Percentiles rank a stretch among this genome's conserved stretches.
Evolutionary conservation across 1,140 invertebrate genomes (phyloP).

Genomic region (Rhyacophila brunnea): DNA sequence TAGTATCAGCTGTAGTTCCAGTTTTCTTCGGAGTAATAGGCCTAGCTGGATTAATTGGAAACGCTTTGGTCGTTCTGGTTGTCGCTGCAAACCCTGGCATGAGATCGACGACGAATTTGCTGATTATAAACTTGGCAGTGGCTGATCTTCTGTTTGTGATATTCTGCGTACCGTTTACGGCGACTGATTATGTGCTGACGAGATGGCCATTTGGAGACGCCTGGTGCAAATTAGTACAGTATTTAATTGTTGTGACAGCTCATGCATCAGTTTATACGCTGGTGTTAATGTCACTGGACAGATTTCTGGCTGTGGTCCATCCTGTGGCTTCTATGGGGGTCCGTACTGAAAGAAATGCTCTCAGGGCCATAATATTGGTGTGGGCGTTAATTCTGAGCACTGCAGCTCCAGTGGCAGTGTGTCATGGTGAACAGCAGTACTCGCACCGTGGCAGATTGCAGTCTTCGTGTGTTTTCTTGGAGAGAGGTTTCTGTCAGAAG

Average conservation of each 20-base stretch:
- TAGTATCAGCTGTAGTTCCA: constrained; percentile 75
- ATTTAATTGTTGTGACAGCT: constrained; percentile 81
- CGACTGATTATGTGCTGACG: constrained; percentile 81
- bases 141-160: constrained; percentile 93
- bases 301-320: constrained; percentile 93
- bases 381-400: constrained; percentile 80
- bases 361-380: constrained; percentile 69
- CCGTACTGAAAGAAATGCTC: constrained; percentile 83
- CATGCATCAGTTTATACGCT: constrained; percentile 93
- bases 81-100: constrained; percentile 85
- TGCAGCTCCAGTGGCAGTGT: constrained; percentile 74
- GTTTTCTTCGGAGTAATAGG: constrained; percentile 87
- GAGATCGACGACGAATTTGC: constrained; percentile 89
- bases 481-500: constrained; percentile 64
- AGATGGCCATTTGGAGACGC: constrained; percentile 89
- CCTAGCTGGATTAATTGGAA: constrained; percentile 84
- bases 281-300: constrained; percentile 92
- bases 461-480: constrained; percentile 65
- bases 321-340: constrained; percentile 87
- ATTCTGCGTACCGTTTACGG: constrained; percentile 94
- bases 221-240: constrained; percentile 86
- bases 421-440: constrained; percentile 75
- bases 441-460: constrained; percentile 60
- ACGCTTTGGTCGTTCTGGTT: constrained; percentile 82
- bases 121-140: constrained; percentile 85